Base-by-base conservation (phyloP, 2,888 invertebrate genomes). In the Epinotia brunnichana region DNA sequence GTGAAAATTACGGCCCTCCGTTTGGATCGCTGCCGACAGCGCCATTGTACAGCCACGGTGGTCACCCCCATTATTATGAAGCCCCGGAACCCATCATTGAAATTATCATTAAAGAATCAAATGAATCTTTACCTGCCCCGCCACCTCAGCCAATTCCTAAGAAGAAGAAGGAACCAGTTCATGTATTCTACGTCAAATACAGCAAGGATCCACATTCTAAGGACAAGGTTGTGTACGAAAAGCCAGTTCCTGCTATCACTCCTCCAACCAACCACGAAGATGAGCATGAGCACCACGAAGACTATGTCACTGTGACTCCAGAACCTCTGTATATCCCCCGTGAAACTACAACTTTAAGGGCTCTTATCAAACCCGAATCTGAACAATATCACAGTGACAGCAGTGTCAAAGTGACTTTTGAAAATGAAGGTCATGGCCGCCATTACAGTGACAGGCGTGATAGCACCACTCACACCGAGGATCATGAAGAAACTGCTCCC, bases 1-100 rank as follows among this genome's bases (percentile, higher is more conserved):
- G 90, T 78, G 88, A 88, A 75, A 85, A 88, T 54, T 94, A 90
- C 77, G 94, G 94, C 70, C 93, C 94, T 74, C 89, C 92, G 2
- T 91, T 90, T 68, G 91, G 92, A 69, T 81, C 86, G 39, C 76
- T 94, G 19, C 90, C 91, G 60, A 91, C 91, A 51, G 93, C 93
- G 53, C 94, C 92, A 9, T 78, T 93, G n/a, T 94, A 94, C 73
- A 90, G 92, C 57, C 91, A 92, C 72, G 91, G 91, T 74, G 86
- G 85, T 24, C 89, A 88, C 63, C 94, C 88, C 2, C 94, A 94
- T 64, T 95, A 95, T 80, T 94, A 96, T 76, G 96, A 96, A 84
- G 96, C 97, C 67, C 97, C 97, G 0, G 97, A 97, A 83, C 97
- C 97, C 5, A 98, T 98, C 21, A 98, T 98, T 79, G 98, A 98